phyloP scores from a whole-genome alignment of 2,888 invertebrate genomes.

The Thera britannica region DNA sequence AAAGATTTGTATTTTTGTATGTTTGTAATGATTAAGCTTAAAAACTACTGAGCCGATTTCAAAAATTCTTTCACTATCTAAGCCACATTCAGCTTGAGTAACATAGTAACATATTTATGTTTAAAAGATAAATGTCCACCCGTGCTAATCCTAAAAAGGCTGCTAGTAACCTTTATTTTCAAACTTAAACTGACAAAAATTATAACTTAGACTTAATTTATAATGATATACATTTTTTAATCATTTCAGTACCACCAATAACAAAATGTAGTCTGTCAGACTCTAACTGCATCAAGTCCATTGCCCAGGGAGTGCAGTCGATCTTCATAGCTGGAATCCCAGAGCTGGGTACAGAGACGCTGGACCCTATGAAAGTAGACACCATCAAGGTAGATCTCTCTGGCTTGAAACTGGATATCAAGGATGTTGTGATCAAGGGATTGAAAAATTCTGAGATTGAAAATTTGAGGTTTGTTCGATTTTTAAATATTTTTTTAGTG shows the following conservation, averaged over 20 bases:
- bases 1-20: too few relatives aligned
- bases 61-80: too few relatives aligned
- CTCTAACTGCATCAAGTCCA: conserved; percentile 51
- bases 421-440: conserved; percentile 55
- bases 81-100: too few relatives aligned
- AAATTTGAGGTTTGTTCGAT: conserved; percentile 52
- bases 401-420: conserved; percentile 61
- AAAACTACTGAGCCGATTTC: too few relatives aligned
- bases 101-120: too few relatives aligned
- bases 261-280: conserved; percentile 61
- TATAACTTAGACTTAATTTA: background rate
- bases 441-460: conserved; percentile 54
- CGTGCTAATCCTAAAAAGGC: too few relatives aligned
- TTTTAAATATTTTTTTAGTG: too few relatives aligned
- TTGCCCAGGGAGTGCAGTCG: conserved; percentile 52
- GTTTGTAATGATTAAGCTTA: too few relatives aligned
- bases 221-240: background rate
- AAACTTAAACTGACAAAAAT: too few relatives aligned
- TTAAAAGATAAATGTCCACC: too few relatives aligned
- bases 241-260: conserved; percentile 61
- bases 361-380: conserved; percentile 65
- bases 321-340: conserved; percentile 57
- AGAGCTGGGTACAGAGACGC: conserved; percentile 53
- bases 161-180: too few relatives aligned
- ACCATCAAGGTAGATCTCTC: conserved; percentile 60